Evolutionary conservation across 2,888 invertebrate species (phyloP).

Genomic region (Molanna angustata): DNA sequence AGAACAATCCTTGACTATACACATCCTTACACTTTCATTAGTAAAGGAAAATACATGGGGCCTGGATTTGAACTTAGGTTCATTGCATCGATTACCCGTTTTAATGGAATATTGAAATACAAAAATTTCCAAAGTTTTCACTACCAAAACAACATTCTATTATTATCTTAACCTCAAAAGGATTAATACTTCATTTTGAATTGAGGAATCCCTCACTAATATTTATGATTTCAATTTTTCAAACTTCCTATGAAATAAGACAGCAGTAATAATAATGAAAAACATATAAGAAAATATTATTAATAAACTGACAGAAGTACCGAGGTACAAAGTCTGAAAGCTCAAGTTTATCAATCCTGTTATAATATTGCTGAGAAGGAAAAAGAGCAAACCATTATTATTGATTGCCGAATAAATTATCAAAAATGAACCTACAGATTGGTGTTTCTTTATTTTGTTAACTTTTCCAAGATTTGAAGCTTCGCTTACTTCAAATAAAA

Average conservation of each 20-base stretch:
- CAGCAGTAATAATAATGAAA: slow-evolving; percentile 41
- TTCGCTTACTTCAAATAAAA: slow-evolving; percentile 51
- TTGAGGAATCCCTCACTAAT: no score
- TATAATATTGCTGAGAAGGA: slow-evolving; percentile 76
- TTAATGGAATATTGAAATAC: no score
- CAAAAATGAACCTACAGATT: slow-evolving; percentile 41
- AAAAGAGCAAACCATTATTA: slow-evolving; percentile 79
- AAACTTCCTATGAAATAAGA: slow-evolving; percentile 28
- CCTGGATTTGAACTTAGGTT: no score
- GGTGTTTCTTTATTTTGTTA: slow-evolving; percentile 11
- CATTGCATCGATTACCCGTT: no score
- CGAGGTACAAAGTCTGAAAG: slow-evolving; percentile 59
- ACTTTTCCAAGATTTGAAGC: slow-evolving; percentile 8
- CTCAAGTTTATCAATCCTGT: slow-evolving; percentile 81
- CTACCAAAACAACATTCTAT: no score
- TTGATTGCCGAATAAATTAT: slow-evolving; percentile 69
- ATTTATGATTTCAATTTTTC: no score
- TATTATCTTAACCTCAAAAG: no score
- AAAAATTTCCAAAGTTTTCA: no score
- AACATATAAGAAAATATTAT: slow-evolving; percentile 62
- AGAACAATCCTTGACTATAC: no score
- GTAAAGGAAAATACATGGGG: no score
- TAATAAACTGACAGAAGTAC: slow-evolving; percentile 44
- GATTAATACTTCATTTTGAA: no score
- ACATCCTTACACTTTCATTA: no score